Evolutionary conservation across 2,113 vertebrate species (phyloP), one percentile per base, ranked within the genome.

Genomic region (Spheniscus mendiculus): DNA sequence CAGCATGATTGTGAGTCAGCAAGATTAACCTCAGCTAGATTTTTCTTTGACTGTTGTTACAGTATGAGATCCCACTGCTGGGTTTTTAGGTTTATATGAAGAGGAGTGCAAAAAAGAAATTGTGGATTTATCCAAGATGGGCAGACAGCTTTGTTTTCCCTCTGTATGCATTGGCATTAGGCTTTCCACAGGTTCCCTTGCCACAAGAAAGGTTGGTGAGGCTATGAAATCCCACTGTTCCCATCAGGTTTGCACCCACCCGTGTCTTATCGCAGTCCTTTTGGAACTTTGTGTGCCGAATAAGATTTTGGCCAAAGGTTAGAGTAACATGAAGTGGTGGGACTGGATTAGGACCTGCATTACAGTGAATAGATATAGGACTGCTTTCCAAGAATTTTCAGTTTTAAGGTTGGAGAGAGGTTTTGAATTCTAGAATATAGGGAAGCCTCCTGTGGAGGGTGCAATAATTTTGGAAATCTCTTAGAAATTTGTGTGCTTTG

Each of bases 1-100:
- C 1, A 6, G 17, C 0, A 0, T 26, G 16, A 32, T 5, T 76
- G 21, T 61, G 36, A 55, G 15, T 59, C 18, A 50, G 42, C 9
- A 79, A 74, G 56, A 59, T 32, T 62, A 78, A 73, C 15, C 18
- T 62, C 38, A 62, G 21, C 21, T 56, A 45, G 27, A 82, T 74
- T 71, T 83, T 58, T 66, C 15, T 38, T 69, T 49, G n/a, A 29
- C 14, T 67, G 0, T 45, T 81, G 8, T 73, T 73, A 50, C 30
- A 44, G 27, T 15, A 40, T 4, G 9, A 77, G 20, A 70, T 61
- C 29, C 32, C 14, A 26, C 15, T 52, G 29, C 16, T 79, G 29
- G 34, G 15, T n/a, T 70, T 52, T 45, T 23, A 45, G 34, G 14
- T 58, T 50, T 52, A 23, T 52, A 32, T 23, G 8, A 62, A 53